A percentile compares a stretch with the other conserved stretches of the same genome.
Conservation (phyloP, 1,140 invertebrate genomes). For the Cecropterus lyciades region DNA sequence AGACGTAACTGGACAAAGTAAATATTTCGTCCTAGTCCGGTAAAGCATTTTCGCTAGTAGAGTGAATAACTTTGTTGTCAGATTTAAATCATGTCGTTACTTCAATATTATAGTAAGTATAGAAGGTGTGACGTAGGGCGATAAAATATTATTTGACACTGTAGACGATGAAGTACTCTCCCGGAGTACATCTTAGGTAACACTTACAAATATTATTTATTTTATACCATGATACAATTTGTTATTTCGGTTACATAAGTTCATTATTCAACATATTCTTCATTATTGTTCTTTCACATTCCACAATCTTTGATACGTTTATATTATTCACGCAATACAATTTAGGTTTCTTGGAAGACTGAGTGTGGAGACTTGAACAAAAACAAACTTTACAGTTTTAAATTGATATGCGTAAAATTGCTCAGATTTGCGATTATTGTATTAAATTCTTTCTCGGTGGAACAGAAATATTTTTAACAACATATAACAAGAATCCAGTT, state of each 20-base stretch:
- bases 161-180: constrained; percentile 48
- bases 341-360: constrained; percentile 78
- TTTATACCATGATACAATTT: constrained; percentile 17
- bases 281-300: constrained; percentile 63
- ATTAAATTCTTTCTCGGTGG: constrained; percentile 18
- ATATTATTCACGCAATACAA: constrained; percentile 51
- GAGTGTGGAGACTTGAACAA: constrained; percentile 68
- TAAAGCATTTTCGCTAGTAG: constrained; percentile 75
- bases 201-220: constrained; percentile 40
- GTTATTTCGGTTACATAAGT: constrained; percentile 30
- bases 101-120: constrained; percentile 60
- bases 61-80: constrained; percentile 63
- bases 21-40: constrained; percentile 76
- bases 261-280: constrained; percentile 46
- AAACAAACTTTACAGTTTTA: constrained; percentile 57
- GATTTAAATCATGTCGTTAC: constrained; percentile 64
- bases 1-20: constrained; percentile 45
- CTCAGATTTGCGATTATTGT: constrained; percentile 53
- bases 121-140: constrained; percentile 56
- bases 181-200: constrained; percentile 51
- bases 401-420: constrained; percentile 71
- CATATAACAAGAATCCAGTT: constrained; percentile 53
- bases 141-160: constrained; percentile 41
- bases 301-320: constrained; percentile 62
- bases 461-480: constrained; percentile 42